Percentiles rank a stretch among this genome's conserved stretches.
phyloP scores from a whole-genome alignment of 2,797 vertebrate species.

The Kryptopterus vitreolus region DNA sequence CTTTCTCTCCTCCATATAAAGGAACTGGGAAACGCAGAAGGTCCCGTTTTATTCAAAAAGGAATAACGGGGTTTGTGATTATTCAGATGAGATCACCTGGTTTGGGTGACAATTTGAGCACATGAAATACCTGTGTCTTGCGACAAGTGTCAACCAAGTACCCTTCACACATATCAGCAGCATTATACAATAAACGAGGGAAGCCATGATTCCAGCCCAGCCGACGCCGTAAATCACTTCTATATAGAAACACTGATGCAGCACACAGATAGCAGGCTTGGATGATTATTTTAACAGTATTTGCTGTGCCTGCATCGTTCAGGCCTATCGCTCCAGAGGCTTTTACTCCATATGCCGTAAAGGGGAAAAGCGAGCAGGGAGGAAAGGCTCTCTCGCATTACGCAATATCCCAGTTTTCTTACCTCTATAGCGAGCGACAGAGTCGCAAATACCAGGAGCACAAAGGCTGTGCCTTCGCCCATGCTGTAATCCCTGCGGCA shows the following conservation, averaged over 20 bases:
- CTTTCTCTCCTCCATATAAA: background rate
- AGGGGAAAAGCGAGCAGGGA: background rate
- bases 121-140: background rate
- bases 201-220: background rate
- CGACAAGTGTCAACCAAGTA: slow-evolving; percentile 8
- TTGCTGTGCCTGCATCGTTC: background rate
- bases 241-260: no score
- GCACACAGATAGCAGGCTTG: background rate
- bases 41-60: background rate
- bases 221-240: no score
- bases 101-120: background rate
- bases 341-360: background rate
- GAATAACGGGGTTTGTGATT: no score
- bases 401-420: slow-evolving; percentile 53
- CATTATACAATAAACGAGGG: background rate
- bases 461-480: slow-evolving; percentile 67
- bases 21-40: background rate
- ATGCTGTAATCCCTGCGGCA: slow-evolving; percentile 57
- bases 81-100: background rate
- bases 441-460: slow-evolving; percentile 73
- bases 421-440: slow-evolving; percentile 78
- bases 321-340: background rate
- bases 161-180: slow-evolving; percentile 1
- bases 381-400: slow-evolving; percentile 19
- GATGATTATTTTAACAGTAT: background rate